Evolutionary conservation across 1,140 invertebrate genomes (phyloP).

Genomic region (Drosophila navojoa): DNA sequence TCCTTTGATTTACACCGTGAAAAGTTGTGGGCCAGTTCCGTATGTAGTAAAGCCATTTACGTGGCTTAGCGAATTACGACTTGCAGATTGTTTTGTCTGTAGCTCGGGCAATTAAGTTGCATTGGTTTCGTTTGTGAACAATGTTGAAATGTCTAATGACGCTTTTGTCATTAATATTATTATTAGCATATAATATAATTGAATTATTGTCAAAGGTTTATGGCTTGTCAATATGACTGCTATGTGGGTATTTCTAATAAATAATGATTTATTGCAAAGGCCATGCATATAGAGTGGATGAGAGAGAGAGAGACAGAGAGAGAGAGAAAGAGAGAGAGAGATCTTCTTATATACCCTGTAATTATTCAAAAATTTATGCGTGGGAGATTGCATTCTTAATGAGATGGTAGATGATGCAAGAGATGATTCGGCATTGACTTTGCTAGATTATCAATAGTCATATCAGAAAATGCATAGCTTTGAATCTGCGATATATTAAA

Average conservation of each 20-base stretch:
- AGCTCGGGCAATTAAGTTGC: constrained; percentile 58
- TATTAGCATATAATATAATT: constrained; percentile 40
- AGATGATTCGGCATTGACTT: no score
- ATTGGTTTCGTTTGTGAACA: constrained; percentile 58
- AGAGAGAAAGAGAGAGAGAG: background rate
- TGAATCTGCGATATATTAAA: no score
- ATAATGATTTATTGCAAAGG: constrained; percentile 37
- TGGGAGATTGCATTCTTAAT: no score
- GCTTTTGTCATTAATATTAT: constrained; percentile 33
- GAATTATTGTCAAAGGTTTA: constrained; percentile 31
- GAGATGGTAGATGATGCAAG: no score
- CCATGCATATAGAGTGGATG: background rate
- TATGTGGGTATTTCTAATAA: constrained; percentile 40
- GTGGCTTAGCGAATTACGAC: constrained; percentile 28
- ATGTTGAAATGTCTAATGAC: constrained; percentile 54
- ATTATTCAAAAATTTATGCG: background rate
- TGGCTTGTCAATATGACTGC: constrained; percentile 17
- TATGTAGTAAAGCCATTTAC: constrained; percentile 27
- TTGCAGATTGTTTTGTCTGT: constrained; percentile 9
- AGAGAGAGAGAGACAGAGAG: background rate
- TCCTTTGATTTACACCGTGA: constrained; percentile 73
- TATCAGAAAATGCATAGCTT: no score
- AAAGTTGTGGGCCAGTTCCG: constrained; percentile 49
- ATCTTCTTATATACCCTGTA: background rate
- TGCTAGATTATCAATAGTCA: no score